Evolutionary conservation across 2,113 vertebrate genomes (phyloP), one percentile per base, ranked within the genome.

Genomic region (Dascyllus trimaculatus): DNA sequence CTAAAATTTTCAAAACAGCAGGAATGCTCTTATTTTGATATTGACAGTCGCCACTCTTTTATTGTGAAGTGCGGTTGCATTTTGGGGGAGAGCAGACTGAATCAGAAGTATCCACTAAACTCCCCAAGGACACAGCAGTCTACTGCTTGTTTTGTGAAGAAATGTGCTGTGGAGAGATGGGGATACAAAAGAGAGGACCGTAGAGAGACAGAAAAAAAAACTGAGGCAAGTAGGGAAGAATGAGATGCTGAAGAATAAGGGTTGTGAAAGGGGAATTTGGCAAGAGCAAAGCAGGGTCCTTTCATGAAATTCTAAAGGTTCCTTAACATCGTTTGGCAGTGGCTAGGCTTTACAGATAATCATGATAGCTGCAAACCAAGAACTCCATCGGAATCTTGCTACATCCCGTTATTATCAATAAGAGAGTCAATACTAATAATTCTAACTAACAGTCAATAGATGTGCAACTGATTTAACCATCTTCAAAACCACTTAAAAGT

Each of bases 21-120:
- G 62, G 57, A 4, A 2, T 10, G 65, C 74, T 78, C 65, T 63
- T 70, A 78, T 71, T 81, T 68, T 78, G 14, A 75, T 75, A 75
- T 56, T 71, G 66, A 59, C 62, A 38, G 62, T 56, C 11, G 19
- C 38, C 56, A 48, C 6, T 2, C 71, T 65, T 77, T 60, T 67
- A 59, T 66, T 78, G 48, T 64, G 58, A 46, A 72, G 35, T 49
- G 57, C 49, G 48, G 51, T 67, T 67, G 65, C 60, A 67, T 9
- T 32, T 14, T 9, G 51, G 19, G 49, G 19, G 43, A 32, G 43
- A 40, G 45, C 13, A 52, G 46, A 59, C 70, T 56, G 60, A 86
- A 68, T 72, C 22, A 57, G 58, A 82, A 65, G n/a, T 72, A 72
- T 40, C 61, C 52, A 59, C 25, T 38, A 24, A 53, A 71, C 46